These are phyloP conservation scores for Rotaria sp. DNA, from an alignment of 2,888 invertebrate species.

Conservation along the genomic window DNA sequence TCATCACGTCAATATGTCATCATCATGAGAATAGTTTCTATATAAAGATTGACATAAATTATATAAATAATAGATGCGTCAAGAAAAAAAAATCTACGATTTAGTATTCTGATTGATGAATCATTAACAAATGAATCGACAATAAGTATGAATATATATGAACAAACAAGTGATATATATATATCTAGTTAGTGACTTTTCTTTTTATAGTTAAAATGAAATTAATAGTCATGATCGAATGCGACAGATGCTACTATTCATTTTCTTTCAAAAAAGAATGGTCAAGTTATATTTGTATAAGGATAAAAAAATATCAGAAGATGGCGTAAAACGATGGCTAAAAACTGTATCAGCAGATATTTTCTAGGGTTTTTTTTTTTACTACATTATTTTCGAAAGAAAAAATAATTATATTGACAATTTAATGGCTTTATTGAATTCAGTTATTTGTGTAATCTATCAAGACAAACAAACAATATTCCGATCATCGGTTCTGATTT, in stretches of 20 bases:
- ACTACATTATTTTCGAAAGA: too few relatives aligned
- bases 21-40: background rate
- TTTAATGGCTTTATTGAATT: background rate
- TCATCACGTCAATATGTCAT: background rate
- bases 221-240: background rate
- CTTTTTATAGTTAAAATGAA: background rate
- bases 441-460: background rate
- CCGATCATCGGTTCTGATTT: too few relatives aligned
- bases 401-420: too few relatives aligned
- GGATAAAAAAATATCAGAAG: background rate
- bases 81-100: too few relatives aligned
- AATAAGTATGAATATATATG: background rate
- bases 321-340: background rate
- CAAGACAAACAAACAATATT: background rate
- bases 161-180: too few relatives aligned
- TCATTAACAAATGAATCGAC: background rate
- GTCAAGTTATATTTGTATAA: background rate
- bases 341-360: background rate
- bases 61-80: background rate
- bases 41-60: background rate
- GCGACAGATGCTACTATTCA: background rate
- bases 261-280: background rate
- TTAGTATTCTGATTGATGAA: background rate
- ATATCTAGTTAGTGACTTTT: too few relatives aligned
- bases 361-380: background rate